Conservation (phyloP, 1,140 invertebrate species). For the Platyscapa corneri region DNA sequence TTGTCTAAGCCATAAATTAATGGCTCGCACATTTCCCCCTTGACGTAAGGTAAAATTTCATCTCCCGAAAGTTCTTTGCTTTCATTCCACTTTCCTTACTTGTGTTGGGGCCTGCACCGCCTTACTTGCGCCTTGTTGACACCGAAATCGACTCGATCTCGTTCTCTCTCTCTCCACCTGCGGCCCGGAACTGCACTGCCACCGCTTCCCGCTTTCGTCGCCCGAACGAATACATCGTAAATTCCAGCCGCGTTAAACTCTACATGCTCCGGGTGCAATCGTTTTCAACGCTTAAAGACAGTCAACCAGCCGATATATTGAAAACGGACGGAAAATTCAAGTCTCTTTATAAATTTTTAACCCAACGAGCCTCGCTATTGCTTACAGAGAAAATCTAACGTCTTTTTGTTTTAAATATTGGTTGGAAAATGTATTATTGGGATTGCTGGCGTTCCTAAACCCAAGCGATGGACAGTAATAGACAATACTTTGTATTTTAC, state of each 20-base stretch:
- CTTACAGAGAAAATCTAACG: neutral
- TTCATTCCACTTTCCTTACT: neutral
- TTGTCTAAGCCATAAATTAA: neutral
- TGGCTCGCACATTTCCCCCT: no score
- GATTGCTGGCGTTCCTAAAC: no score
- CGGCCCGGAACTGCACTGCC: neutral
- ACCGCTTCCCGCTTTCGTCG: constrained; percentile 42
- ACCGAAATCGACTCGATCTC: constrained; percentile 29
- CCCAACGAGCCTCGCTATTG: neutral
- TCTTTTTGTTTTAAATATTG: neutral
- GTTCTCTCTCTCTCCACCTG: constrained; percentile 17
- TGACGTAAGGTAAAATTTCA: neutral
- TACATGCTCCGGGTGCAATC: neutral
- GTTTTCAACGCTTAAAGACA: constrained; percentile 26
- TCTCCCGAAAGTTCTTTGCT: neutral
- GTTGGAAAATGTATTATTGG: neutral
- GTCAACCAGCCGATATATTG: constrained; percentile 16
- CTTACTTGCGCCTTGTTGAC: neutral
- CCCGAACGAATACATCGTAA: constrained; percentile 31
- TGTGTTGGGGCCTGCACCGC: neutral
- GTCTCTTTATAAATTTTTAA: neutral
- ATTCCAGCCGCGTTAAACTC: constrained; percentile 45
- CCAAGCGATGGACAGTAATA: no score
- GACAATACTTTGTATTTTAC: no score
- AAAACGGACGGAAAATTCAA: constrained; percentile 24